phyloP scores from a whole-genome alignment of 2,113 vertebrate species.

The Trogon melanurus region DNA sequence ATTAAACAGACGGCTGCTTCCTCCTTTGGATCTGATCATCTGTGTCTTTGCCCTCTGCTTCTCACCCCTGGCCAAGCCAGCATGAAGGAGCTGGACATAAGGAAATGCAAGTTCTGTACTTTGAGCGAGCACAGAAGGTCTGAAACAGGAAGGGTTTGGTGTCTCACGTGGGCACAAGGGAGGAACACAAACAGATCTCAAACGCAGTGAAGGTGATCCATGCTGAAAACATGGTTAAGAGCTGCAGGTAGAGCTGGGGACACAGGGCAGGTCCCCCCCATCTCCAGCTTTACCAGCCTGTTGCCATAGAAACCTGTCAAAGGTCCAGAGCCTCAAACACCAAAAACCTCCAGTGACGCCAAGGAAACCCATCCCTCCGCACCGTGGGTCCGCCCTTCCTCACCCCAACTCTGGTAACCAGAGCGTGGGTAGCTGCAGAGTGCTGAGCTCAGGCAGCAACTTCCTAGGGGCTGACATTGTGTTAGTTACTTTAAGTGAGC shows the following conservation, averaged over 20 bases:
- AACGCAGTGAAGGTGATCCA: background rate
- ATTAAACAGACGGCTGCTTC: background rate
- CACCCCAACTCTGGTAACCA: rapidly evolving
- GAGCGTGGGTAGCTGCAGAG: background rate
- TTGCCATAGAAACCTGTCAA: background rate
- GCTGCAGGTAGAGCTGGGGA: background rate
- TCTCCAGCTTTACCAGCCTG: background rate
- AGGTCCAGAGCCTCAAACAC: background rate
- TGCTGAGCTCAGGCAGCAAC: background rate
- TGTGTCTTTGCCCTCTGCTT: background rate
- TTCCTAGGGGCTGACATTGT: background rate
- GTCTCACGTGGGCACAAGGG: background rate
- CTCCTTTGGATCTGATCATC: background rate
- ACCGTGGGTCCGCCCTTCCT: rapidly evolving
- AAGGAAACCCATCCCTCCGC: background rate
- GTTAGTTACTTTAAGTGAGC: background rate
- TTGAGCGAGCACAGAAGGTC: background rate
- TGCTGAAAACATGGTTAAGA: background rate
- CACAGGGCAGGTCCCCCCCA: background rate
- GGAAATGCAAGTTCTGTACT: background rate
- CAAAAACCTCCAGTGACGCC: background rate
- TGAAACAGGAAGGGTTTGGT: background rate
- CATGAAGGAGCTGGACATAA: too few species aligned
- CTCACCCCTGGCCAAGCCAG: background rate
- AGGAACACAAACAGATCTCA: background rate